phyloP scores from a whole-genome alignment of 2,888 invertebrate genomes.

The Ctena decussata region DNA sequence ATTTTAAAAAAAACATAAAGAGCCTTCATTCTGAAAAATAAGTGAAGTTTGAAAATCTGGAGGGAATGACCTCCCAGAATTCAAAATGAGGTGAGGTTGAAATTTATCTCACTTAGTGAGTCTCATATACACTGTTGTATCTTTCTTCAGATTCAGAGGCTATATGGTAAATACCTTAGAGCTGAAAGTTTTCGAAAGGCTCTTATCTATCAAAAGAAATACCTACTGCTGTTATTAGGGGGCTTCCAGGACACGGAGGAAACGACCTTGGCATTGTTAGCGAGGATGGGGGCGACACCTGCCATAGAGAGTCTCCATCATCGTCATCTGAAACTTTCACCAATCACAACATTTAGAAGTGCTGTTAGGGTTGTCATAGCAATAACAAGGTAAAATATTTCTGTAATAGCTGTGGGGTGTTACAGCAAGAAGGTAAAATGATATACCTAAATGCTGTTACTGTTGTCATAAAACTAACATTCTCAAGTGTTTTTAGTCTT shows the following conservation, averaged over 20 bases:
- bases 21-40: no score
- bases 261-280: conserved; percentile 88
- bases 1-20: no score
- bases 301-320: conserved; percentile 61
- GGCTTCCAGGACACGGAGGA: conserved; percentile 89
- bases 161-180: conserved; percentile 90
- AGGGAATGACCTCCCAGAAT: no score
- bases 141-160: conserved; percentile 74
- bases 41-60: no score
- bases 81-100: no score
- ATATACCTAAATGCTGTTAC: no score
- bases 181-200: conserved; percentile 96
- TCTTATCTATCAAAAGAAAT: conserved; percentile 96
- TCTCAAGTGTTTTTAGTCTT: no score
- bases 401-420: no score
- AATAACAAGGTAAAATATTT: conserved; percentile 73
- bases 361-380: conserved; percentile 81
- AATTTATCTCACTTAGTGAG: no score
- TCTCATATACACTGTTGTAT: no score
- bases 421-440: no score
- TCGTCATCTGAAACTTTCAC: conserved; percentile 52
- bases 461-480: no score
- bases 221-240: conserved; percentile 91
- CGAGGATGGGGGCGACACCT: conserved; percentile 85
- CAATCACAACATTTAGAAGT: conserved; percentile 78